Evolutionary conservation across 2,888 invertebrate species (phyloP).

Genomic region (Acleris literana): DNA sequence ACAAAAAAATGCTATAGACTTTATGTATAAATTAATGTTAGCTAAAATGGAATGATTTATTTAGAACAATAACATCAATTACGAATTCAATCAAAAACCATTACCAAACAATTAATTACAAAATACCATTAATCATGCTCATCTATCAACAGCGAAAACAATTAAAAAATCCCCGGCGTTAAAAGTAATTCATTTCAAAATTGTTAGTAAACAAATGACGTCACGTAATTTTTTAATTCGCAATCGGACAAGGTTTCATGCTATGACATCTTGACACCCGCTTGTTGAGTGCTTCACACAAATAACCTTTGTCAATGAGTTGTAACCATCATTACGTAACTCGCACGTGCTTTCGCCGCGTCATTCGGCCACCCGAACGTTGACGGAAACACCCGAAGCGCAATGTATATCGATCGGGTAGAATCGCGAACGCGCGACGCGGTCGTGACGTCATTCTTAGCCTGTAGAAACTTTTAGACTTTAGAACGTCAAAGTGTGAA

Average conservation of each 20-base stretch:
- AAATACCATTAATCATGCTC: constrained; percentile 12
- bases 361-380: constrained; percentile 60
- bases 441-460: constrained; percentile 70
- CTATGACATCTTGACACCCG: constrained; percentile 28
- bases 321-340: constrained; percentile 73
- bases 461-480: constrained; percentile 19
- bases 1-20: too few species aligned
- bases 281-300: constrained; percentile 60
- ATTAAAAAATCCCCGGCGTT: constrained; percentile 3
- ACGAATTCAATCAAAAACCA: not conserved
- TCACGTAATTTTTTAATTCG: constrained; percentile 18
- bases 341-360: constrained; percentile 70
- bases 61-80: not conserved
- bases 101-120: constrained; percentile 13
- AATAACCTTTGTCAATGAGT: constrained; percentile 80
- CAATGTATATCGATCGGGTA: constrained; percentile 66
- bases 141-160: not conserved
- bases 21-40: too few species aligned
- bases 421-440: constrained; percentile 68
- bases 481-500: constrained; percentile 28
- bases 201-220: constrained; percentile 32
- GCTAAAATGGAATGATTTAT: too few species aligned
- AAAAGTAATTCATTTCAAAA: not conserved
- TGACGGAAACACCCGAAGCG: constrained; percentile 59
- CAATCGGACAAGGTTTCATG: constrained; percentile 4